These are phyloP conservation scores for Copsychus sechellarum DNA, from an alignment of 2,113 vertebrate species.

Conservation along the genomic window DNA sequence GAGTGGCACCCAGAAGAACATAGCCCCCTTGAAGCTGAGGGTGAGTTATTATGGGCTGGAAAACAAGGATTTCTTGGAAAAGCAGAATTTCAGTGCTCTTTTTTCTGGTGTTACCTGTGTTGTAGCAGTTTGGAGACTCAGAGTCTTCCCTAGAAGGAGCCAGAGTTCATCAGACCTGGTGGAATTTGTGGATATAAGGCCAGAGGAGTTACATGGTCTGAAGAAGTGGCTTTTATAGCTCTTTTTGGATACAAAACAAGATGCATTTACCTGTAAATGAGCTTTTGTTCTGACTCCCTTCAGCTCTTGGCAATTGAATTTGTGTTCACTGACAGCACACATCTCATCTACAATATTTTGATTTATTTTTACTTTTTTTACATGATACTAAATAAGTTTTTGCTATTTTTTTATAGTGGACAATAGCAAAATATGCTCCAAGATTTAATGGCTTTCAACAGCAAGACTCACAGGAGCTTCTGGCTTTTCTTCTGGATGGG, in stretches of 20 bases:
- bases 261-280: neutral
- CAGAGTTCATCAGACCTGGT: neutral
- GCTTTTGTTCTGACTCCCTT: neutral
- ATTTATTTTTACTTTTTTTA: neutral
- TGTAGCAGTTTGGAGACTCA: neutral
- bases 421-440: constrained; percentile 97
- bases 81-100: neutral
- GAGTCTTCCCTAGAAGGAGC: neutral
- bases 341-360: neutral
- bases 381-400: neutral
- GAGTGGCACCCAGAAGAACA: constrained; percentile 97
- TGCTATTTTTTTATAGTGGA: constrained; percentile 81
- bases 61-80: neutral
- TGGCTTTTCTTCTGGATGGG: constrained; percentile 97
- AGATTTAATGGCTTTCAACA: constrained; percentile 98
- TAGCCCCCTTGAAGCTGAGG: constrained; percentile 94
- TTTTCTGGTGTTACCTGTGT: neutral
- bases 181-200: neutral
- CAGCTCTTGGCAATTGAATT: neutral
- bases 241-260: neutral
- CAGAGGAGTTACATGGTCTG: neutral
- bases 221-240: neutral
- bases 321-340: neutral
- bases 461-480: constrained; percentile 96
- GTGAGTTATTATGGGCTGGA: constrained; percentile 66